phyloP scores from a whole-genome alignment of 64 coral and sea anemone species.

The Hydrozoanthus tunicans region DNA sequence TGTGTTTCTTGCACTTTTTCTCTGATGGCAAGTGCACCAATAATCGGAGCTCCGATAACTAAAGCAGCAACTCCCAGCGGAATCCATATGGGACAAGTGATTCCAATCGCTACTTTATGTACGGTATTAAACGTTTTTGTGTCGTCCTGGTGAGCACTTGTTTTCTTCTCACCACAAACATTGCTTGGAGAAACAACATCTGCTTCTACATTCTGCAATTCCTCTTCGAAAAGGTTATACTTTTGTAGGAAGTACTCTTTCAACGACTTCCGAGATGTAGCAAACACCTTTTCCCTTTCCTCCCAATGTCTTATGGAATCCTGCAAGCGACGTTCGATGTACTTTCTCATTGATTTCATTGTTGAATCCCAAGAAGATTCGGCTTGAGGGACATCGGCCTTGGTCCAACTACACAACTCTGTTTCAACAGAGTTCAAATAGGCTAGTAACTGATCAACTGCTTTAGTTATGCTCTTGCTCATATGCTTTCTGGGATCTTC shows the following conservation, averaged over 20 bases:
- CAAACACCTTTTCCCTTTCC: constrained; percentile 19
- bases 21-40: not conserved
- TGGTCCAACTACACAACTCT: constrained; percentile 35
- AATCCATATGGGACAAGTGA: not conserved
- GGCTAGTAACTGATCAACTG: not conserved
- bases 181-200: not conserved
- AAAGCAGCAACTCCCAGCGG: constrained; percentile 4
- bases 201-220: constrained; percentile 16
- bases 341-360: not conserved
- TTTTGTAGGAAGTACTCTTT: not conserved
- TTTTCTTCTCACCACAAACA: not conserved
- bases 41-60: not conserved
- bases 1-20: not conserved
- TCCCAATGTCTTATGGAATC: constrained; percentile 33
- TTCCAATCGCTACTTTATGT: not conserved
- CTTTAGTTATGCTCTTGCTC: not conserved
- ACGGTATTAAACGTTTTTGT: not conserved
- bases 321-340: constrained; percentile 6
- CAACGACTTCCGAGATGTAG: constrained; percentile 5
- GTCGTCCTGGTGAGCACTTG: not conserved
- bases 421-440: not conserved
- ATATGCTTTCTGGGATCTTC: not conserved
- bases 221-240: constrained; percentile 26
- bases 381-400: constrained; percentile 14
- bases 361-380: constrained; percentile 50